phyloP scores from a whole-genome alignment of 1,140 invertebrate genomes.

The Acromyrmex charruanus region DNA sequence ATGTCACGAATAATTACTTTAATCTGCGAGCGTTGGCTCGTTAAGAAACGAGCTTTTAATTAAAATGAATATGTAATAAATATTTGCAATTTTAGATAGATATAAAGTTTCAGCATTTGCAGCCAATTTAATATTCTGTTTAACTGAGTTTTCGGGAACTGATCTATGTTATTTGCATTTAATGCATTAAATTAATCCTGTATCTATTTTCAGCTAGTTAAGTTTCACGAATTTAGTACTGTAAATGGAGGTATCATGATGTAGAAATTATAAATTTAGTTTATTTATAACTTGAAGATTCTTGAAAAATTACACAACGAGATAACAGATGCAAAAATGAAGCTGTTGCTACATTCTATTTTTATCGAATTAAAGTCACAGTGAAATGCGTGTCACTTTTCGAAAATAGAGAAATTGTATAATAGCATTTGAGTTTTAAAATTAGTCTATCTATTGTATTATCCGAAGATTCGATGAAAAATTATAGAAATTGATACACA shows the following conservation, averaged over 20 bases:
- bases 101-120: not conserved
- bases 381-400: not conserved
- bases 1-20: constrained; percentile 19
- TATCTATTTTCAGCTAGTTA: not conserved
- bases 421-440: not conserved
- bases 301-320: not conserved
- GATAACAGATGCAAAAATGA: not conserved
- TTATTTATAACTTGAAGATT: not conserved
- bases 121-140: constrained; percentile 15
- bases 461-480: not conserved
- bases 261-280: not conserved
- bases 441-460: not conserved
- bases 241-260: not conserved
- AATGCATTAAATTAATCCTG: not conserved
- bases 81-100: not conserved
- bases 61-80: constrained; percentile 7
- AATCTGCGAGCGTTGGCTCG: not conserved
- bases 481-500: not conserved
- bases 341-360: not conserved
- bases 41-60: constrained; percentile 21
- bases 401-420: not conserved
- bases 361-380: not conserved
- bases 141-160: not conserved
- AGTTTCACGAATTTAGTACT: not conserved
- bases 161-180: not conserved